These are phyloP conservation scores for Irena cyanogastra DNA, from an alignment of 2,113 vertebrate species.

Conservation along the genomic window DNA sequence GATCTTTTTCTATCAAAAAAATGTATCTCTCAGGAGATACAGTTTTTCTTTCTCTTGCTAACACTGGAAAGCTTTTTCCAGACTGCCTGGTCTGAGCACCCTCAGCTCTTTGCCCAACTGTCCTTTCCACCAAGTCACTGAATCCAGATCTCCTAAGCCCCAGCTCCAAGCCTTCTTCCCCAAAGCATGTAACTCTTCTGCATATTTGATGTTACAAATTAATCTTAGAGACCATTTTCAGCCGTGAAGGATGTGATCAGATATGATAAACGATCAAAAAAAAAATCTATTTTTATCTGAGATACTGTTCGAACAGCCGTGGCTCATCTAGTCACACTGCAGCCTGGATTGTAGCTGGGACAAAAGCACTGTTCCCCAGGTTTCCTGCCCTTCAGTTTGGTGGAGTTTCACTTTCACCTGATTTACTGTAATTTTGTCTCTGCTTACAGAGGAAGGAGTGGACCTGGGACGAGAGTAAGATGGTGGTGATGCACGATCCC, in stretches of 20 bases:
- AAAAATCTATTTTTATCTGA: neutral
- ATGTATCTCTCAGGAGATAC: neutral
- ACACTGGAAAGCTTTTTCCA: neutral
- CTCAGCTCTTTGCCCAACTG: neutral
- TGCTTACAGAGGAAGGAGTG: constrained; percentile 82
- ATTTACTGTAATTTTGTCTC: neutral
- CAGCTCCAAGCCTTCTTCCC: neutral
- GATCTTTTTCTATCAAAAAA: neutral
- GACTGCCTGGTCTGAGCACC: neutral
- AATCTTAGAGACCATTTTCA: neutral
- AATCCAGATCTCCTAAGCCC: neutral
- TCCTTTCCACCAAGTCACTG: neutral
- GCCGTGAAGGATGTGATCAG: neutral
- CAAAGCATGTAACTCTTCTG: neutral
- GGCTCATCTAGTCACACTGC: neutral
- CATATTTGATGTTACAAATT: constrained; percentile 18
- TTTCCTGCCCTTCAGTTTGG: neutral
- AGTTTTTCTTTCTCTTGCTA: neutral
- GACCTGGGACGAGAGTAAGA: constrained; percentile 83
- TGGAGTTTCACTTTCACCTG: neutral
- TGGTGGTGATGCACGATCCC: constrained; percentile 82
- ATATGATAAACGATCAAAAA: neutral
- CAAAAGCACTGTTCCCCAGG: neutral
- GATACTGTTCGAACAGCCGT: neutral
- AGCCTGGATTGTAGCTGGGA: neutral